A percentile compares a stretch with the other conserved stretches of the same genome.
Conservation (phyloP, 2,797 vertebrate genomes). For the Lutjanus argentimaculatus region DNA sequence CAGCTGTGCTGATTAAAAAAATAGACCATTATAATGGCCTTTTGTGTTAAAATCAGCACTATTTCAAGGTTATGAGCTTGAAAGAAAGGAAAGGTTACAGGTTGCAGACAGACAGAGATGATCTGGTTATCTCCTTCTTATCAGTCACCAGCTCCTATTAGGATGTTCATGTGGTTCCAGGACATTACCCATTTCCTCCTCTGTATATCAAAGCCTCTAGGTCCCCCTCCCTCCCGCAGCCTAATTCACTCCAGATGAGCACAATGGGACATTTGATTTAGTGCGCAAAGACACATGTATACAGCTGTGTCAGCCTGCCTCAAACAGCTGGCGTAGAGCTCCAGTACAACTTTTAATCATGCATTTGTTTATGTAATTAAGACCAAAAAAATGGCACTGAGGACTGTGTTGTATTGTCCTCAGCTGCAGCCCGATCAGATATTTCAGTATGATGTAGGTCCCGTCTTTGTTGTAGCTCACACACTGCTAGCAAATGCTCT, state of each 20-base stretch:
- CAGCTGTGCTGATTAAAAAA: slow-evolving; percentile 8
- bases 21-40: not conserved
- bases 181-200: slow-evolving; percentile 87
- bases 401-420: slow-evolving; percentile 60
- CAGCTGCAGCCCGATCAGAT: slow-evolving; percentile 67
- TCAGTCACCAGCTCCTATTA: slow-evolving; percentile 83
- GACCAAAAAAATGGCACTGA: slow-evolving; percentile 40
- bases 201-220: slow-evolving; percentile 83
- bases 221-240: slow-evolving; percentile 60
- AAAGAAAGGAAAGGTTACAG: slow-evolving; percentile 33
- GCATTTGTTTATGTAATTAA: slow-evolving; percentile 86
- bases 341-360: slow-evolving; percentile 81
- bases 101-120: slow-evolving; percentile 63
- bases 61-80: slow-evolving; percentile 31
- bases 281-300: slow-evolving; percentile 85
- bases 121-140: slow-evolving; percentile 79
- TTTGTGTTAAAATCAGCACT: slow-evolving; percentile 25
- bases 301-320: slow-evolving; percentile 83
- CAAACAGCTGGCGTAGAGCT: slow-evolving; percentile 80
- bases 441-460: slow-evolving; percentile 71
- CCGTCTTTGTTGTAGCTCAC: slow-evolving; percentile 65
- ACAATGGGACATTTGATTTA: slow-evolving; percentile 87
- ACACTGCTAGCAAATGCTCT: slow-evolving; percentile 57
- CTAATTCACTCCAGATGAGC: slow-evolving; percentile 87
- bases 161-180: slow-evolving; percentile 84